Conservation (phyloP, 1,140 invertebrate genomes). For the Zaprionus ornatus region DNA sequence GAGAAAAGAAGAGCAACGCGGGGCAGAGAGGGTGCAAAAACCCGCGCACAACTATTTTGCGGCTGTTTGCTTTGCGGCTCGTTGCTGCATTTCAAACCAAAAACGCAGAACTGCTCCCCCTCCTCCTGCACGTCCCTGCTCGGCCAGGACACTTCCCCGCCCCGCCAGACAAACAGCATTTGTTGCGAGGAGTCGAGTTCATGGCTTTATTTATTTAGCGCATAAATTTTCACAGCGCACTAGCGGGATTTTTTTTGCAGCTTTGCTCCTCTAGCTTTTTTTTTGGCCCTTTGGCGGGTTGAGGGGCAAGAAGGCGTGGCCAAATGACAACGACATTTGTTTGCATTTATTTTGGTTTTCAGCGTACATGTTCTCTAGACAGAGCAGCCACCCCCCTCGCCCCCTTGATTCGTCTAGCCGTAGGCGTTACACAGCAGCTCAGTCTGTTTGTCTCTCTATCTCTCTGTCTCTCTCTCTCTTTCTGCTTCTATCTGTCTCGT, state of each 20-base stretch:
- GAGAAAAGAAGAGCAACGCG: background rate
- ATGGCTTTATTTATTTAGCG: constrained; percentile 82
- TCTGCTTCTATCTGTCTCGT: background rate
- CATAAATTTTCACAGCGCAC: constrained; percentile 72
- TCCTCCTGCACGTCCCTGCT: background rate
- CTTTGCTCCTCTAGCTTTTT: constrained; percentile 36
- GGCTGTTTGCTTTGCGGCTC: constrained; percentile 72
- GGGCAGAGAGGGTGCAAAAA: constrained; percentile 8
- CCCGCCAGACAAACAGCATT: constrained; percentile 48
- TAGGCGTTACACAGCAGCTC: constrained; percentile 40
- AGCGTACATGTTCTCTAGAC: constrained; percentile 45
- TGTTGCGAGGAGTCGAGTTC: constrained; percentile 62
- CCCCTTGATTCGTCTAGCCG: constrained; percentile 25
- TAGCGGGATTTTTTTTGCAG: constrained; percentile 42
- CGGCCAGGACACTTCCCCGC: background rate
- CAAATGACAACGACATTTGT: constrained; percentile 65
- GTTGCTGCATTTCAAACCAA: constrained; percentile 59
- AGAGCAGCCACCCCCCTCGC: background rate
- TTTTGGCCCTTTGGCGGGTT: background rate
- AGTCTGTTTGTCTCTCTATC: background rate
- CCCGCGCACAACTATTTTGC: constrained; percentile 73
- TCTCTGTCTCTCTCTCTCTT: background rate
- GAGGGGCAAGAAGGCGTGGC: background rate
- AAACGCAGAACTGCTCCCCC: background rate
- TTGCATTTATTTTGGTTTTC: constrained; percentile 75